Conservation (phyloP, 2,888 invertebrate genomes). For the Brachypterus glaber region DNA sequence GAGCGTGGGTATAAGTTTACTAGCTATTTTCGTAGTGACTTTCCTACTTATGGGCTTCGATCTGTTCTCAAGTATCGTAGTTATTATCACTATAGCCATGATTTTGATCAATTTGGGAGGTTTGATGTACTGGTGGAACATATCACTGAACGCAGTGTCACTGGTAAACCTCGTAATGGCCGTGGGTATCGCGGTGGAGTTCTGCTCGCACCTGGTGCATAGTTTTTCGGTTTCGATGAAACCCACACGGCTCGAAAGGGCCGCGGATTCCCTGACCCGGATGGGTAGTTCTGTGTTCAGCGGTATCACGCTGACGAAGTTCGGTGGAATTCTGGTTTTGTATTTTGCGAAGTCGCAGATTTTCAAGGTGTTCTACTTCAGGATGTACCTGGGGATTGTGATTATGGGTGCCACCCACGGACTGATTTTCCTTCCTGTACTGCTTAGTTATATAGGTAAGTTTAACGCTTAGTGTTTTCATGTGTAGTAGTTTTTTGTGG, state of each 20-base stretch:
- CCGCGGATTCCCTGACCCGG: constrained; percentile 72
- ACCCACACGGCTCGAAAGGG: constrained; percentile 61
- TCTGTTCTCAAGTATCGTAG: constrained; percentile 79
- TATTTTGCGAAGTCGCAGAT: constrained; percentile 97
- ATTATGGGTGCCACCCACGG: constrained; percentile 95
- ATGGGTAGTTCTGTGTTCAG: constrained; percentile 96
- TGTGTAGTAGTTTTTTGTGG: no score
- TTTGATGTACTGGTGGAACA: constrained; percentile 95
- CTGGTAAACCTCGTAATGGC: constrained; percentile 97
- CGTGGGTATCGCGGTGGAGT: constrained; percentile 96
- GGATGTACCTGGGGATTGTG: constrained; percentile 86
- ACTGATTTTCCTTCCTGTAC: constrained; percentile 91
- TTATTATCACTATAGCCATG: constrained; percentile 85
- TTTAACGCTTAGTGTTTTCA: constrained; percentile 24
- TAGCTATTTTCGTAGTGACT: constrained; percentile 90
- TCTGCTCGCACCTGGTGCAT: constrained; percentile 94
- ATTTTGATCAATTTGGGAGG: constrained; percentile 89
- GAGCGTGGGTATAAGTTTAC: constrained; percentile 78
- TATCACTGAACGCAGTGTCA: constrained; percentile 92
- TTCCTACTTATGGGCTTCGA: constrained; percentile 90
- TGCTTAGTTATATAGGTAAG: constrained; percentile 94
- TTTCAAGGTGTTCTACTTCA: constrained; percentile 51
- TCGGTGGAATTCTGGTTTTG: constrained; percentile 92
- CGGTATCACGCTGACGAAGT: constrained; percentile 96
- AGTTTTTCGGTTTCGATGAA: constrained; percentile 77